Conservation (phyloP, 2,113 vertebrate genomes). For the Coptodon bakossiorum region DNA sequence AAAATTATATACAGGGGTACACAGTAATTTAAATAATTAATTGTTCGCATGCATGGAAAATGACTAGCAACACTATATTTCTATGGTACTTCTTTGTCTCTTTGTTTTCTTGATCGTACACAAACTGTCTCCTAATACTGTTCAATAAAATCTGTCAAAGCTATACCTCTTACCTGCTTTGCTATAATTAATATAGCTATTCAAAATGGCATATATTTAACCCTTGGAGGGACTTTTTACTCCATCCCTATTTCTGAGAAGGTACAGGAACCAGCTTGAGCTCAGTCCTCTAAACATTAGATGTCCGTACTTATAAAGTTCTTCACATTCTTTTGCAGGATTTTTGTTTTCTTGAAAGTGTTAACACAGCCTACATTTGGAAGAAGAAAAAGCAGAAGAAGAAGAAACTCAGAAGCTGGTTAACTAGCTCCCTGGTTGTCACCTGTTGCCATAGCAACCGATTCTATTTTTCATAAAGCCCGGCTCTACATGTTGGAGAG, state of each 20-base stretch:
- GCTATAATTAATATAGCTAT: background rate
- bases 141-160: rapidly evolving
- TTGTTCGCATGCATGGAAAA: rapidly evolving
- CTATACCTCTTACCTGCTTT: no score
- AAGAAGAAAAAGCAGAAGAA: background rate
- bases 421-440: slow-evolving; percentile 13
- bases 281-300: background rate
- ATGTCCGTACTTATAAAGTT: background rate
- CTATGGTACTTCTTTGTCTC: background rate
- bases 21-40: background rate
- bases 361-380: background rate
- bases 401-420: background rate
- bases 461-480: slow-evolving; percentile 26
- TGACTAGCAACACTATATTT: background rate
- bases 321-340: background rate
- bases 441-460: slow-evolving; percentile 48
- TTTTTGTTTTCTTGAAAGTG: background rate
- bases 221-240: background rate
- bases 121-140: background rate
- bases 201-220: background rate
- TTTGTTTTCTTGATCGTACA: background rate
- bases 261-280: background rate
- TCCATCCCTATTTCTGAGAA: rapidly evolving
- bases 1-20: background rate
- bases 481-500: background rate